A percentile compares a stretch with the other conserved stretches of the same genome.
phyloP scores from a whole-genome alignment of 1,140 invertebrate species.

The Drosophila bocki region DNA sequence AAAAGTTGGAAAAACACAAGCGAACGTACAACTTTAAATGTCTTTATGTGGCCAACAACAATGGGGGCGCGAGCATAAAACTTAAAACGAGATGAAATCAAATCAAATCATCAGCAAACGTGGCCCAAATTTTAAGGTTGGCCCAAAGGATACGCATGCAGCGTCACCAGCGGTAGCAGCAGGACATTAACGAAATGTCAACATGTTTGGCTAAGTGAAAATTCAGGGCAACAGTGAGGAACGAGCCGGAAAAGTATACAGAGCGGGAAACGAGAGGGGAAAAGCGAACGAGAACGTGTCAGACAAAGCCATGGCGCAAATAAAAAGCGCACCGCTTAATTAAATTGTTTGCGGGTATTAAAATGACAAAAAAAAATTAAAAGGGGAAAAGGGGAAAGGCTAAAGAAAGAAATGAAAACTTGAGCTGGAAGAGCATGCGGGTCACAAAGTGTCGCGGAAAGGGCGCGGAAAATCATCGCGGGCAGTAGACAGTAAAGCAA shows the following conservation, averaged over 20 bases:
- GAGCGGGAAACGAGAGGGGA: background rate
- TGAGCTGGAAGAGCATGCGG: slow-evolving; percentile 60
- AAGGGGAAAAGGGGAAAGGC: slow-evolving; percentile 17
- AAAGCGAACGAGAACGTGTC: slow-evolving; percentile 16
- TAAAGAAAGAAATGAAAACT: slow-evolving; percentile 67
- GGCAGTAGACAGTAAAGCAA: slow-evolving; percentile 3
- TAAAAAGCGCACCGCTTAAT: slow-evolving; percentile 77
- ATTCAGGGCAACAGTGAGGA: slow-evolving; percentile 34
- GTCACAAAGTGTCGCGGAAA: slow-evolving; percentile 59
- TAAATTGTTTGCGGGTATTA: slow-evolving; percentile 83
- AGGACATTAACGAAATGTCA: slow-evolving; percentile 77
- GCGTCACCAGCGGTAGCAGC: background rate
- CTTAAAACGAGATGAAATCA: slow-evolving; percentile 75
- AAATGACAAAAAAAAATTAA: slow-evolving; percentile 69
- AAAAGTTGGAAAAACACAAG: slow-evolving; percentile 66
- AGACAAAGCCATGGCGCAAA: slow-evolving; percentile 54
- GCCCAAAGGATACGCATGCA: slow-evolving; percentile 46
- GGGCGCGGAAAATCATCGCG: slow-evolving; percentile 48
- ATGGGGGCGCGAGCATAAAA: slow-evolving; percentile 54
- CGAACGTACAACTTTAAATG: slow-evolving; percentile 75
- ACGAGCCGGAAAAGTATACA: slow-evolving; percentile 15
- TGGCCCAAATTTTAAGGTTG: slow-evolving; percentile 53
- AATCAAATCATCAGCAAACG: slow-evolving; percentile 67
- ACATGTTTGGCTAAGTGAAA: slow-evolving; percentile 79
- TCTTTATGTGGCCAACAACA: slow-evolving; percentile 70